Percentiles rank a stretch among this genome's conserved stretches.
phyloP scores from a whole-genome alignment of 1,140 invertebrate genomes.

The Drosophila tsacasi region DNA sequence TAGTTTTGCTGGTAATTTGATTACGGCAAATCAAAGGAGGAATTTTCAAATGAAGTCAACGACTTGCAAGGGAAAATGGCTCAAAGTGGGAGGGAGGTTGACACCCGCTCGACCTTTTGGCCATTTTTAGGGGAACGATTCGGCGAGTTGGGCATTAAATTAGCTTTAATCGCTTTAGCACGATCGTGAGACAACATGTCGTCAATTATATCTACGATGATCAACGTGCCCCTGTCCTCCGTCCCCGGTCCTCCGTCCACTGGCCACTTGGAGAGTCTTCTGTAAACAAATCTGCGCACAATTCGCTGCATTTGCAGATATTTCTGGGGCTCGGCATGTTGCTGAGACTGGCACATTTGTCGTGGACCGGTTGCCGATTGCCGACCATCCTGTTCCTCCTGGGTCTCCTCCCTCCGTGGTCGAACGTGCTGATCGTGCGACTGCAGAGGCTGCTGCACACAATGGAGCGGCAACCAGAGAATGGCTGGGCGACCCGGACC shows the following conservation, averaged over 20 bases:
- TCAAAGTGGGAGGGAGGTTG: not conserved
- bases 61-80: not conserved
- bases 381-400: constrained; percentile 25
- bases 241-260: not conserved
- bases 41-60: not conserved
- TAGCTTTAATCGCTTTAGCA: constrained; percentile 83
- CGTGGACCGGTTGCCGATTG: constrained; percentile 57
- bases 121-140: constrained; percentile 12
- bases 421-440: constrained; percentile 84
- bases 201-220: constrained; percentile 84
- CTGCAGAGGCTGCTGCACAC: constrained; percentile 35
- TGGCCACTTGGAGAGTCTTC: constrained; percentile 51
- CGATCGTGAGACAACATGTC: constrained; percentile 84
- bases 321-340: constrained; percentile 62
- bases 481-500: constrained; percentile 9
- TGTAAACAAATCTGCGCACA: constrained; percentile 81
- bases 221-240: constrained; percentile 42
- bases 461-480: constrained; percentile 35
- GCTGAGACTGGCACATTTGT: constrained; percentile 78
- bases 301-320: constrained; percentile 76
- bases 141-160: constrained; percentile 63
- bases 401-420: constrained; percentile 14
- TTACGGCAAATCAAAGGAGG: constrained; percentile 7
- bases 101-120: constrained; percentile 15
- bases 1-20: constrained; percentile 32